These are phyloP conservation scores for Ornithoptera priamus DNA, from an alignment of 2,888 invertebrate species.

Conservation along the genomic window DNA sequence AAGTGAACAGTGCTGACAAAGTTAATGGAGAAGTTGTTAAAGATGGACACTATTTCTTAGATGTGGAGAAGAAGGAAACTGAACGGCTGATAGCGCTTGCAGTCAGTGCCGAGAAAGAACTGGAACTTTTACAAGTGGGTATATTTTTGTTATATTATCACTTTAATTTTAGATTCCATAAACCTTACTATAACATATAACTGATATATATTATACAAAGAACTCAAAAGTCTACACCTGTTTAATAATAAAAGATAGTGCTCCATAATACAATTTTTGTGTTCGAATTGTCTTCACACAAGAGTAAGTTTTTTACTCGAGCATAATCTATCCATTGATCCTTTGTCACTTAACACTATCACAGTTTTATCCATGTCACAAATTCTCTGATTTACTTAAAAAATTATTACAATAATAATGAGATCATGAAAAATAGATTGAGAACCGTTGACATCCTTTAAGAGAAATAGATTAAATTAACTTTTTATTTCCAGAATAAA, in stretches of 20 bases:
- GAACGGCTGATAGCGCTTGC: constrained; percentile 84
- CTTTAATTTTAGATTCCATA: background rate
- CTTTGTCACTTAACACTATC: no score
- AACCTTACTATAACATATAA: background rate
- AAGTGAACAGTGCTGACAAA: constrained; percentile 43
- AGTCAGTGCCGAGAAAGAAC: constrained; percentile 84
- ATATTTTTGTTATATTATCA: background rate
- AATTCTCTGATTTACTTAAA: no score
- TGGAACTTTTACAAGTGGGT: constrained; percentile 77
- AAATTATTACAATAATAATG: no score
- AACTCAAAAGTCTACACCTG: no score
- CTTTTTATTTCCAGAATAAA: constrained; percentile 36
- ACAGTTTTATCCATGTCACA: no score
- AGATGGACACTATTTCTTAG: constrained; percentile 89
- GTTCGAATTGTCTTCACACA: no score
- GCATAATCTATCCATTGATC: no score
- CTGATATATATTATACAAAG: background rate
- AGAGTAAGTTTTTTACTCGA: no score
- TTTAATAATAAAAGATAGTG: no score
- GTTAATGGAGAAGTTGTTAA: constrained; percentile 70
- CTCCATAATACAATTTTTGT: no score
- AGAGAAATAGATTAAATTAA: background rate
- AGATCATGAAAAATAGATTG: no score
- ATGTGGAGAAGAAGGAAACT: constrained; percentile 86
- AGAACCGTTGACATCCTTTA: no score